Evolutionary conservation across 2,888 invertebrate genomes (phyloP), one percentile per base, ranked within the genome.

Genomic region (Cabera pusaria): DNA sequence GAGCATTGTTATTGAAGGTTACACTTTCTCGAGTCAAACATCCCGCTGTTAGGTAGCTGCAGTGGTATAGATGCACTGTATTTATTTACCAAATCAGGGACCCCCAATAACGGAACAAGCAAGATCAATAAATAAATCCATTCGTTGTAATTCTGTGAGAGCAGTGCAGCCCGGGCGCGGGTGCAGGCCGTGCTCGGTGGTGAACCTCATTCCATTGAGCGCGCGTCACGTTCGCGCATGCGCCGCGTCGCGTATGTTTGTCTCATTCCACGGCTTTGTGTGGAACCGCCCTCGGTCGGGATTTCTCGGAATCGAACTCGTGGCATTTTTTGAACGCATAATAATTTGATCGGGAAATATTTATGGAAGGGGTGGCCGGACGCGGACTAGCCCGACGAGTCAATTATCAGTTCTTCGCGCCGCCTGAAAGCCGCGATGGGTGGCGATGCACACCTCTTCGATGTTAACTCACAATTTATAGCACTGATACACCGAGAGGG

Each of bases 321-420:
- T 82, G 79, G 84, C 76, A 79, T 83, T 86, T 87, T 88, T 85
- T 77, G 74, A 69, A 69, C 72, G 79, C 77, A 82, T 84, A 81
- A 85, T 86, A 86, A 87, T 87, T 87, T 85, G 84, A 87, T 88
- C 80, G 85, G 87, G 85, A 85, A 88, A 87, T 87, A 87, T 87
- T 87, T 86, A 85, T 86, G 82, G 85, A 85, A 83, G 77, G 86
- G 84, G 81, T 83, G 81, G 74, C 75, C 77, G 81, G 78, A 72
- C 81, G 76, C 67, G 61, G 57, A 70, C 68, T 67, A 64, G 78
- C 67, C 69, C 60, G 70, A 86, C 86, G 79, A 83, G 85, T 86
- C 84, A 87, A 88, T 87, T 87, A 87, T 77, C 82, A 74, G 74
- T 53, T 67, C 54, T 59, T 60, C 55, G 59, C 64, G 58, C 59